phyloP scores from a whole-genome alignment of 2,797 vertebrate genomes.

The Acrossocheilus wenchowensis region DNA sequence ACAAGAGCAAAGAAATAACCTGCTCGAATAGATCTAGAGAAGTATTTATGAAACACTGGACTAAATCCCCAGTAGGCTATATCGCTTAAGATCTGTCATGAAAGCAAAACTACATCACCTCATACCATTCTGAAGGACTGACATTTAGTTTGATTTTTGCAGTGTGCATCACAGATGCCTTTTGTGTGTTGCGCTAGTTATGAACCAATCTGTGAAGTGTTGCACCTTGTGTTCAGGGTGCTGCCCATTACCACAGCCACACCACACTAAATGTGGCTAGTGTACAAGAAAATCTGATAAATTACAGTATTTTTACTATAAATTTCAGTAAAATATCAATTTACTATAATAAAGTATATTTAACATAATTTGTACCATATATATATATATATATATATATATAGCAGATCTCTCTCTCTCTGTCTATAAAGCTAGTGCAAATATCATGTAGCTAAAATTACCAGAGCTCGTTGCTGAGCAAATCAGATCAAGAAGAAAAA shows the following conservation, averaged over 20 bases:
- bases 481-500: background rate
- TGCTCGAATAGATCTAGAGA: background rate
- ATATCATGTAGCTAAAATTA: background rate
- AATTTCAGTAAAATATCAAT: no score
- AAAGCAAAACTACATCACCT: background rate
- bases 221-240: background rate
- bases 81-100: background rate
- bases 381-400: background rate
- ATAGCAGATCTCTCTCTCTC: background rate
- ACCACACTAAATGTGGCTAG: background rate
- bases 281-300: background rate
- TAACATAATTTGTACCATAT: background rate
- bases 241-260: background rate
- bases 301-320: background rate
- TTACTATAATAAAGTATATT: background rate
- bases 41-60: background rate
- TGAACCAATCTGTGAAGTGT: background rate
- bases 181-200: background rate
- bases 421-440: background rate
- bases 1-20: background rate
- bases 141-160: background rate
- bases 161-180: background rate
- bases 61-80: background rate
- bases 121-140: background rate
- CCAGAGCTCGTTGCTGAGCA: background rate